A percentile compares a stretch with the other conserved stretches of the same genome.
phyloP scores from a whole-genome alignment of 2,888 invertebrate species.

The Lasioglossum zephyrum region DNA sequence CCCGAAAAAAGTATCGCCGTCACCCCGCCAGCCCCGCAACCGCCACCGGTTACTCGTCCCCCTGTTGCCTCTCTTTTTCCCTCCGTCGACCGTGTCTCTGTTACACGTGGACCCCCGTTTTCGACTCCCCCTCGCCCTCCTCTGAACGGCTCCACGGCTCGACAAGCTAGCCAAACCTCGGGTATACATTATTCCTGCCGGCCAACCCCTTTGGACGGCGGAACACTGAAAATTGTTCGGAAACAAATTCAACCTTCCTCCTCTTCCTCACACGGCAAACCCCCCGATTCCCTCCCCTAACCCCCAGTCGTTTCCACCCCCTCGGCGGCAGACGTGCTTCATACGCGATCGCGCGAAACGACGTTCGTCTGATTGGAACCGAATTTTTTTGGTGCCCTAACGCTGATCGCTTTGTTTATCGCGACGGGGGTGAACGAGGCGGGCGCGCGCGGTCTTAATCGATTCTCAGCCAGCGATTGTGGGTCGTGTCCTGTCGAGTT shows the following conservation, averaged over 20 bases:
- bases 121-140: constrained; percentile 35
- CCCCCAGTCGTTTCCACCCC: background rate
- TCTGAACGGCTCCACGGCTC: constrained; percentile 62
- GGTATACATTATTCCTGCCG: constrained; percentile 79
- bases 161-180: constrained; percentile 76
- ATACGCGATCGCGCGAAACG: constrained; percentile 57
- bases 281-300: background rate
- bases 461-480: constrained; percentile 5
- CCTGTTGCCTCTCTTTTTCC: constrained; percentile 40
- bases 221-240: constrained; percentile 77
- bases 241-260: constrained; percentile 71
- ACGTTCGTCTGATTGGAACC: constrained; percentile 67
- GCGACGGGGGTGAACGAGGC: background rate
- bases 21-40: constrained; percentile 55
- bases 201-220: constrained; percentile 73
- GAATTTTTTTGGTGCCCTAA: constrained; percentile 18
- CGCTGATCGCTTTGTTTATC: constrained; percentile 24
- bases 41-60: constrained; percentile 47
- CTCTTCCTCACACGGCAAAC: constrained; percentile 20
- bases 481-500: constrained; percentile 12
- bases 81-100: constrained; percentile 19
- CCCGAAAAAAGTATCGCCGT: constrained; percentile 79
- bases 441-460: constrained; percentile 24
- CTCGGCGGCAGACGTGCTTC: constrained; percentile 48
- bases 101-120: constrained; percentile 22